Base-by-base conservation (phyloP, 2,113 vertebrate species). In the Gorsachius goisagi region DNA sequence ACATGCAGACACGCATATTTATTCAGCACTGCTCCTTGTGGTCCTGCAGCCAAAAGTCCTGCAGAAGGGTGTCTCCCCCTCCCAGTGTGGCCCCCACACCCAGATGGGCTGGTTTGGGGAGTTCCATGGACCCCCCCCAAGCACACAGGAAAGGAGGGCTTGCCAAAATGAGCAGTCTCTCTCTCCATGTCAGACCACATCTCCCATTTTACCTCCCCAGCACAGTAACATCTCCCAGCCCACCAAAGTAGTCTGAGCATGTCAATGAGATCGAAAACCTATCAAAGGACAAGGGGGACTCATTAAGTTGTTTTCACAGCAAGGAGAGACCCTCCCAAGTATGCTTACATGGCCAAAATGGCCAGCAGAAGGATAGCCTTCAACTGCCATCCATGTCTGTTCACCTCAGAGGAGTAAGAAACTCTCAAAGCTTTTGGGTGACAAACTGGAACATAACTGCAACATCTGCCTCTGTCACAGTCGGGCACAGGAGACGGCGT, bases 401-500 rank as follows among this genome's bases (percentile, higher is more conserved):
- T 86, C 84, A 78, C 73, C 39, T 85, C 87, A 85, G 39, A 81
- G 41, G 33, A 90, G 26, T 17, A 59, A 80, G 41, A 74, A 88
- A 89, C 74, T 63, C 59, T 63, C 68, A 66, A 55, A 50, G 59
- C 30, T 90, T 96, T 91, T 76, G 53, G 19, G 22, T 69, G 28
- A 89, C 77, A 72, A 89, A 93, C 27, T 63, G 59, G 69, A 93
- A 78, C 64, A 68, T 24, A 91, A 71, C 30, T 28, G 84, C 66
- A 94, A 96, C 85, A 94, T 80, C 78, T 85, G 67, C 53, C 49
- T 85, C 86, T 35, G n/a, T 22, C 53, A 67, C 60, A 77, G 39
- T 9, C 0, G 0, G 56, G n/a, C 72, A 80, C 18, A 50, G 67
- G 37, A 90, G 32, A 16, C 3, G 3, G 41, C 1, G 0, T 69